Evolutionary conservation across 2,888 invertebrate genomes (phyloP).

Genomic region (Petrophora chlorosata): DNA sequence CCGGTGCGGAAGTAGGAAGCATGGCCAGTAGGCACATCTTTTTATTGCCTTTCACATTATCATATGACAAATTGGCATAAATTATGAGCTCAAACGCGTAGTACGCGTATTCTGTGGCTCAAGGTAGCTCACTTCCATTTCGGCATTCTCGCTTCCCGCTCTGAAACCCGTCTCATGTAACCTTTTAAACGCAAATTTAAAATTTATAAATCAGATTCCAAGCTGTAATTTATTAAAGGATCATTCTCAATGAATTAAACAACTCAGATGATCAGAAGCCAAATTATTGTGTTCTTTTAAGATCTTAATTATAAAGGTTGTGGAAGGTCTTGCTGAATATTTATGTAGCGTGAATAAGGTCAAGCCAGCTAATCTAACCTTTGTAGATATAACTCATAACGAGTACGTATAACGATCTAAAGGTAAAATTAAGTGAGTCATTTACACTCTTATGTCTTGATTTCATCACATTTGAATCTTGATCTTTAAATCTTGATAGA

Average conservation of each 20-base stretch:
- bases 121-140: constrained; percentile 18
- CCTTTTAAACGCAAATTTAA: constrained; percentile 1
- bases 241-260: constrained; percentile 7
- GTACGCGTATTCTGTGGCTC: too few relatives aligned
- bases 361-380: not conserved
- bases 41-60: constrained; percentile 30
- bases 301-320: constrained; percentile 11
- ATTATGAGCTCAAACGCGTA: constrained; percentile 18
- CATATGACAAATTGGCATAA: constrained; percentile 20
- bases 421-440: too few relatives aligned
- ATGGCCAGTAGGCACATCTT: constrained; percentile 8
- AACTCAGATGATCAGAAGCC: constrained; percentile 4
- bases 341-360: constrained; percentile 3
- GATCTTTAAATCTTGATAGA: too few relatives aligned
- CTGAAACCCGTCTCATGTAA: constrained; percentile 7
- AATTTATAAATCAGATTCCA: constrained; percentile 12
- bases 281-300: constrained; percentile 7
- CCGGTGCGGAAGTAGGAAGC: constrained; percentile 24
- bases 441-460: too few relatives aligned
- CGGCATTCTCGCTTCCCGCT: constrained; percentile 18
- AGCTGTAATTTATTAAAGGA: constrained; percentile 11
- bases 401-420: too few relatives aligned
- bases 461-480: too few relatives aligned
- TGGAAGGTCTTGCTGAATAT: not conserved
- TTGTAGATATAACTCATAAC: too few relatives aligned